Evolutionary conservation across 2,113 vertebrate species (phyloP).

Genomic region (Gasterosteus aculeatus): DNA sequence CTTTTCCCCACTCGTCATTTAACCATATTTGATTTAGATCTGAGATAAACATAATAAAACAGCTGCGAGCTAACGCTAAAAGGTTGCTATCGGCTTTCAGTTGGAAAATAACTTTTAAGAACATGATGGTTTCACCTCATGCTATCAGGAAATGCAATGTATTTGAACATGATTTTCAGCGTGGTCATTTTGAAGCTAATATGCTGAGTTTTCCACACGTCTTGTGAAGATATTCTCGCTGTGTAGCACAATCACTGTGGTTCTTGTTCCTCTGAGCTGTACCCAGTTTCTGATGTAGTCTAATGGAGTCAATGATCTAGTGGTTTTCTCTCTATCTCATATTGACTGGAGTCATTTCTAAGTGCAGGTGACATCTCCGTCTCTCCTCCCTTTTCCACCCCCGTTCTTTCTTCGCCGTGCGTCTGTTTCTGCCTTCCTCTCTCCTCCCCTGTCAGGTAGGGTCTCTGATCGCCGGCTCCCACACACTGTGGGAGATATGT

Average conservation of each 20-base stretch:
- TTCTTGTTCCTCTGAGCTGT: slow-evolving; percentile 5
- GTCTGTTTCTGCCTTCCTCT: slow-evolving; percentile 30
- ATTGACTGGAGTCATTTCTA: neutral
- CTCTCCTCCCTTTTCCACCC: slow-evolving; percentile 17
- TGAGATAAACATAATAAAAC: neutral
- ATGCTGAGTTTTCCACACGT: neutral
- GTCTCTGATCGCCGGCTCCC: slow-evolving; percentile 57
- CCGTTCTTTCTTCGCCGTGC: slow-evolving; percentile 35
- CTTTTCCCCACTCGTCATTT: neutral
- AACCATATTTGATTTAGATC: neutral
- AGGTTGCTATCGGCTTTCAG: neutral
- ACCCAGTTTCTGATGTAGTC: slow-evolving; percentile 1
- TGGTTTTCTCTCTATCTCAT: neutral
- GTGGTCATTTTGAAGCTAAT: neutral
- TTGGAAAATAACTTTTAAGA: neutral
- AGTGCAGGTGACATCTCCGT: slow-evolving; percentile 23
- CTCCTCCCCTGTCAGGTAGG: slow-evolving; percentile 60
- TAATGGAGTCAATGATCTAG: neutral
- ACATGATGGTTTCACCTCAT: too few species aligned
- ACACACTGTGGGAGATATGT: slow-evolving; percentile 67
- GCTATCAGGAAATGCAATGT: too few species aligned
- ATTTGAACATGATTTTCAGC: too few species aligned
- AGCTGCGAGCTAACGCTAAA: neutral
- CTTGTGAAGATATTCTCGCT: neutral
- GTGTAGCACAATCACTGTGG: neutral